phyloP scores from a whole-genome alignment of 2,888 invertebrate species.

The Campoletis raptor region DNA sequence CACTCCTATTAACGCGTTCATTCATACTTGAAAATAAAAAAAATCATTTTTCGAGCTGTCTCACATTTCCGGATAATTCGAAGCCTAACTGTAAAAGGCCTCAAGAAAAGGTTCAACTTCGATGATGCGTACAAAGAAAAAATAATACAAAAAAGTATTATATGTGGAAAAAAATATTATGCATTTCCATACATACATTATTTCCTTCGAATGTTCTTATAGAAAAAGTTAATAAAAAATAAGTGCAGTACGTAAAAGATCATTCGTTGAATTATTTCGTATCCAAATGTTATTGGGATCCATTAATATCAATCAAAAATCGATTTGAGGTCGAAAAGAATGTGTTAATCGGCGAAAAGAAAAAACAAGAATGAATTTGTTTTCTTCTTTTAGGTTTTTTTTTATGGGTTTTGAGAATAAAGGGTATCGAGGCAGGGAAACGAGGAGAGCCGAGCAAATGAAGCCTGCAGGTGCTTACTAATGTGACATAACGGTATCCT shows the following conservation, averaged over 20 bases:
- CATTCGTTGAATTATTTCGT: background rate
- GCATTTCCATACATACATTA: background rate
- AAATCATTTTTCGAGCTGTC: conserved; percentile 21
- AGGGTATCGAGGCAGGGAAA: conserved; percentile 30
- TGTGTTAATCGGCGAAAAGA: conserved; percentile 6
- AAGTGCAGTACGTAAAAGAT: background rate
- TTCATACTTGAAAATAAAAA: conserved; percentile 35
- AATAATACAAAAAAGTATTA: background rate
- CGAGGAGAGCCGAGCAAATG: conserved; percentile 65
- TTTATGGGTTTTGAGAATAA: conserved; percentile 30
- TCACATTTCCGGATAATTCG: conserved; percentile 15
- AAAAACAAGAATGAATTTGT: conserved; percentile 23
- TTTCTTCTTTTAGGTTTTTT: background rate
- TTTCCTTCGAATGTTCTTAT: background rate
- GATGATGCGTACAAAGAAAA: background rate
- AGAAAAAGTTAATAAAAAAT: background rate
- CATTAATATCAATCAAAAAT: background rate
- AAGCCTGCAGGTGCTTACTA: conserved; percentile 82
- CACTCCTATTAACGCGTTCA: conserved; percentile 13
- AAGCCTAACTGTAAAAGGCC: background rate
- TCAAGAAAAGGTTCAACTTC: background rate
- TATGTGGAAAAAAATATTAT: background rate
- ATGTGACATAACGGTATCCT: conserved; percentile 84
- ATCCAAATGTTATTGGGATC: background rate
- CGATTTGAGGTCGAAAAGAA: background rate